Evolutionary conservation across 2,888 invertebrate genomes (phyloP), one percentile per base, ranked within the genome.

Genomic region (Sarcophaga rosellei): DNA sequence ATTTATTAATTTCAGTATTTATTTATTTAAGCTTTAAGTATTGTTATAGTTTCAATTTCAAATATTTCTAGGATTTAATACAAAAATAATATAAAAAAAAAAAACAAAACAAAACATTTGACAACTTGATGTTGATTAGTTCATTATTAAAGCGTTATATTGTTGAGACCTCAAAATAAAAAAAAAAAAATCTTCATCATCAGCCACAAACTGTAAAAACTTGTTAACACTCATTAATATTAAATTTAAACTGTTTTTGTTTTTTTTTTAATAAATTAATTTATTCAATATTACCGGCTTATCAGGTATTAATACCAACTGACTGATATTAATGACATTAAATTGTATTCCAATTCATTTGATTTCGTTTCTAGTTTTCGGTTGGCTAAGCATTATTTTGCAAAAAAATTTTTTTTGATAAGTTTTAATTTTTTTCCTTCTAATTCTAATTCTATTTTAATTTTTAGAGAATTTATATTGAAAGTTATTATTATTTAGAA

Each of bases 271-370:
- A 45, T 20, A 35, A 61, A 44, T 5, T 17, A 70, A 63, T 20
- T 70, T 17, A 25, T 57, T 62, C 62, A 73, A 44, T 53, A 57
- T 75, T 65, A 84, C 79, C 79, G 79, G 70, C 79, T 78, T 83
- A 61, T 84, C 84, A 79, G 44, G 72, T 78, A 65, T 84, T 20
- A 47, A 47, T 47, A 4, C 4, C 3, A 47, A 15, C 47, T 15
- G 47, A 47, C 35, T 35, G 35, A 35, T 6, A 6, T 6, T 35
- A 6, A 35, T 35, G 35, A 35, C 6, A 35, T 35, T 35, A 35
- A 35, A 10, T 35, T 10, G 35, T 35, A 35, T 10, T 35, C 8
- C 35, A 53, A 53, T 53, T 53, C 15, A 53, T 53, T 17, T 74
- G 11, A n/a, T 47, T 76, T 80, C 53, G 1, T 15, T 17, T 15